phyloP scores from a whole-genome alignment of 2,113 vertebrate genomes.

The Caretta caretta region DNA sequence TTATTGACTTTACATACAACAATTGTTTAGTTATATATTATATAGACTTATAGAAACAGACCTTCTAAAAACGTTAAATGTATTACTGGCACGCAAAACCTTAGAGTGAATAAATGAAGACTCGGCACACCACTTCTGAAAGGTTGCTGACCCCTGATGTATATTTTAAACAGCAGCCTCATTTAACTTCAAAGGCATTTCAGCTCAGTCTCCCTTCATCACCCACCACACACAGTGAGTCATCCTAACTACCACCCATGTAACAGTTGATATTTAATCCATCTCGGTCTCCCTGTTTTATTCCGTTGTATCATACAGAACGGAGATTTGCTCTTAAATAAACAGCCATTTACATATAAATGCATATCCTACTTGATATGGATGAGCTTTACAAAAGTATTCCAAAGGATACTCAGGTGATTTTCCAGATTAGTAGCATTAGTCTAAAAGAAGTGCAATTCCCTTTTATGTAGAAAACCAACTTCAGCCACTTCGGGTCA shows the following conservation, averaged over 20 bases:
- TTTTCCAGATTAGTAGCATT: not conserved
- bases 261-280: not conserved
- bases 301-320: not conserved
- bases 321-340: not conserved
- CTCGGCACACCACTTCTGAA: too few relatives aligned
- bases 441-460: not conserved
- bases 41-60: too few relatives aligned
- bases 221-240: accelerated
- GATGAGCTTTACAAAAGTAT: not conserved
- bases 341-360: not conserved
- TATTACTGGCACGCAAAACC: too few relatives aligned
- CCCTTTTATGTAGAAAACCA: not conserved
- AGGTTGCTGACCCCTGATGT: not conserved
- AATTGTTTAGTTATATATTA: too few relatives aligned
- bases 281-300: constrained; percentile 7
- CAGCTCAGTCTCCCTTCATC: not conserved
- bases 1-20: too few relatives aligned
- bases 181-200: not conserved
- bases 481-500: not conserved
- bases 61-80: too few relatives aligned
- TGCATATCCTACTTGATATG: not conserved
- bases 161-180: accelerated
- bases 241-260: not conserved
- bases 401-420: not conserved
- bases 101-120: too few relatives aligned